These are phyloP conservation scores for Hipposideros larvatus DNA, from an alignment of 2,797 vertebrate species.

Conservation along the genomic window DNA sequence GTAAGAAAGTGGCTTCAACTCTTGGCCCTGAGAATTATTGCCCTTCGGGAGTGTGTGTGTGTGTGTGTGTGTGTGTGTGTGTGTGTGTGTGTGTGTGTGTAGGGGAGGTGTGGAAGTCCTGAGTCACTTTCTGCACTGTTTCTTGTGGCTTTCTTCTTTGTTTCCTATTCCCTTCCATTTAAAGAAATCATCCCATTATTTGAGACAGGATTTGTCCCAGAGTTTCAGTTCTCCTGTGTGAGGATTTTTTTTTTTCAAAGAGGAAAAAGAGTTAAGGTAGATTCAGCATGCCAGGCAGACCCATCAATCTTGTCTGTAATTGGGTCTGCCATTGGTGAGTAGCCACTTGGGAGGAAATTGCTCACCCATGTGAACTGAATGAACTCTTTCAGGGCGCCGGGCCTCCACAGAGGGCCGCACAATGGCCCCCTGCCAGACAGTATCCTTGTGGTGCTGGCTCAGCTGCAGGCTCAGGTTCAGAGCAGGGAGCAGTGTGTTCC, in stretches of 20 bases:
- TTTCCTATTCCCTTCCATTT: constrained; percentile 25
- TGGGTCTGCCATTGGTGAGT: constrained; percentile 76
- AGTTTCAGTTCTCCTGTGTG: background rate
- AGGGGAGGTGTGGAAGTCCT: background rate
- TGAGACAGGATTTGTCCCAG: background rate
- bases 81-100: background rate
- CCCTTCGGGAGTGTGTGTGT: background rate
- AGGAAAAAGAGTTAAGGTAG: background rate
- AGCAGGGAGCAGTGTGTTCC: constrained; percentile 35
- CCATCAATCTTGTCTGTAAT: constrained; percentile 69
- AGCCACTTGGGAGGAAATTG: constrained; percentile 79
- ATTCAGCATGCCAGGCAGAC: background rate
- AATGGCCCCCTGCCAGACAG: constrained; percentile 12
- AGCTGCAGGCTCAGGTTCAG: background rate
- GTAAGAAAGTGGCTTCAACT: background rate
- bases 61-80: background rate
- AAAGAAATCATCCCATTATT: constrained; percentile 49
- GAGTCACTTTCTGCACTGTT: constrained; percentile 36
- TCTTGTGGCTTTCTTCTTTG: constrained; percentile 6
- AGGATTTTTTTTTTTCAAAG: background rate
- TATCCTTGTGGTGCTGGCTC: background rate
- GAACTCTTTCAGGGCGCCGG: constrained; percentile 59
- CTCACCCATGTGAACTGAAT: constrained; percentile 71
- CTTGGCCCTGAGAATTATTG: constrained; percentile 38
- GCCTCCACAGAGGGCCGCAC: background rate